These are phyloP conservation scores for Molanna angustata DNA, from an alignment of 2,888 invertebrate genomes.

Conservation along the genomic window DNA sequence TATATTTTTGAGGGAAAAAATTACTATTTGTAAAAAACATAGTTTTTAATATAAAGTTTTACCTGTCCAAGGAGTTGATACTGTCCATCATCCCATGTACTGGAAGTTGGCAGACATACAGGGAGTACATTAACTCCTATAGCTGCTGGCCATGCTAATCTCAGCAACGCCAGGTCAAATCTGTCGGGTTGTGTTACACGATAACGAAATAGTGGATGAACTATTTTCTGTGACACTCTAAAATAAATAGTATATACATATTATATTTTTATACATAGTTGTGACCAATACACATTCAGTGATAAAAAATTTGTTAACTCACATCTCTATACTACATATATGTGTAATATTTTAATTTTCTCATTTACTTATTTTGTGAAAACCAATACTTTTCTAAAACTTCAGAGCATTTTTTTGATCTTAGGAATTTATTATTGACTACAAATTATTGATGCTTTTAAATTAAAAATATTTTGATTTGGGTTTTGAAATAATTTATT, in stretches of 20 bases:
- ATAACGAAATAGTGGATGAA: slow-evolving; percentile 79
- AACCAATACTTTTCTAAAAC: no score
- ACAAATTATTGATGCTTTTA: not conserved
- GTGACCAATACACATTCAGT: no score
- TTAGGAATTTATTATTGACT: not conserved
- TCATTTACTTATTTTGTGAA: no score
- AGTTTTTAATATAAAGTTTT: no score
- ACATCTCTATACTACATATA: no score
- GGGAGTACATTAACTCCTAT: slow-evolving; percentile 70
- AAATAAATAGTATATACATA: slow-evolving; percentile 18
- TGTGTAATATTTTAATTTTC: no score
- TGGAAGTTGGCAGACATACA: slow-evolving; percentile 66
- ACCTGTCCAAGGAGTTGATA: slow-evolving; percentile 11
- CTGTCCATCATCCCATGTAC: slow-evolving; percentile 5
- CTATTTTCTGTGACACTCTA: slow-evolving; percentile 68
- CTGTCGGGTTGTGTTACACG: slow-evolving; percentile 81
- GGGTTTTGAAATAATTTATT: no score
- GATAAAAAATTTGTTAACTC: no score
- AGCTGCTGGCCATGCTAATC: slow-evolving; percentile 64
- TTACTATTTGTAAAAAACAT: no score
- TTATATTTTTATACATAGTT: no score
- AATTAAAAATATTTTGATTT: no score
- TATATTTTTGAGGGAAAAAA: no score
- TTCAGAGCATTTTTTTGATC: not conserved
- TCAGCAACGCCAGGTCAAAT: slow-evolving; percentile 73